A percentile compares a stretch with the other conserved stretches of the same genome.
Evolutionary conservation across 2,888 invertebrate species (phyloP).

Genomic region (Panzeria rudis): DNA sequence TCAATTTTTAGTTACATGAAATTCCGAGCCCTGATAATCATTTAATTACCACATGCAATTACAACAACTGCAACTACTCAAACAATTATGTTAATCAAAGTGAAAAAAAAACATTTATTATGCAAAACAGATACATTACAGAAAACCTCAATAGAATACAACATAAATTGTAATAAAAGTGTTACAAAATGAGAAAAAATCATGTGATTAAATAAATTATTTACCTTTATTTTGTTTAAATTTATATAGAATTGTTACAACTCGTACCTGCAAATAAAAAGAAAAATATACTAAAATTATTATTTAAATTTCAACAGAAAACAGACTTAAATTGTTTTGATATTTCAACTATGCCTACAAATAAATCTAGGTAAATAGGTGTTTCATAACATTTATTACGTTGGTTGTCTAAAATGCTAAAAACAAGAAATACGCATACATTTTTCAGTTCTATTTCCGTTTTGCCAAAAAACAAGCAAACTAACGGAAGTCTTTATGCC

Average conservation of each 20-base stretch:
- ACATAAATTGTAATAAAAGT: constrained; percentile 1
- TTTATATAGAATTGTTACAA: not conserved
- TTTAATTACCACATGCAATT: constrained; percentile 26
- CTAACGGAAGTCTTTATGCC: constrained; percentile 58
- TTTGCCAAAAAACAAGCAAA: constrained; percentile 34
- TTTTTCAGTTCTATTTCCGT: constrained; percentile 36
- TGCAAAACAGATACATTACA: constrained; percentile 18
- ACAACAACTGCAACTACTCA: not conserved
- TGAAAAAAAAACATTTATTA: constrained; percentile 18
- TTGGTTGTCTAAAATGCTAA: constrained; percentile 8
- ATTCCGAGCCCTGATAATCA: no score
- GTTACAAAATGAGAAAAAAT: not conserved
- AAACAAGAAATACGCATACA: constrained; percentile 20
- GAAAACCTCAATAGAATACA: constrained; percentile 3
- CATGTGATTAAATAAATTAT: constrained; percentile 7
- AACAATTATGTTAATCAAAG: not conserved
- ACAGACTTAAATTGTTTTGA: constrained; percentile 11
- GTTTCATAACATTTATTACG: constrained; percentile 42
- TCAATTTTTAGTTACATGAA: no score
- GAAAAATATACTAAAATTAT: constrained; percentile 9
- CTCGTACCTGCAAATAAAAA: constrained; percentile 54
- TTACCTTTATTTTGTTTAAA: constrained; percentile 52
- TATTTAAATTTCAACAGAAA: not conserved
- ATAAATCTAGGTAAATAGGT: constrained; percentile 55
- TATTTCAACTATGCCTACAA: not conserved